These are phyloP conservation scores for Galerucella nymphaeae DNA, from an alignment of 2,888 invertebrate species.

Conservation along the genomic window DNA sequence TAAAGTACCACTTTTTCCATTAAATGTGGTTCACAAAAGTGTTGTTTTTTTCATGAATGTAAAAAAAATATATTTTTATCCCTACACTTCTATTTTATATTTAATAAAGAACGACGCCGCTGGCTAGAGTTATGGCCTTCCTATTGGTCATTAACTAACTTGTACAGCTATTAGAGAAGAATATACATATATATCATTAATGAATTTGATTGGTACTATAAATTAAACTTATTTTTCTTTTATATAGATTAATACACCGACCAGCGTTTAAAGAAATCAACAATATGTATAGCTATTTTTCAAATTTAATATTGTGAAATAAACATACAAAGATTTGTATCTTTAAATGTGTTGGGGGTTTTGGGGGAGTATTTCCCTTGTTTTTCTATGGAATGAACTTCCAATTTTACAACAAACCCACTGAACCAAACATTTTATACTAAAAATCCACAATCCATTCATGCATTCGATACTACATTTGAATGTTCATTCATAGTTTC, in stretches of 20 bases:
- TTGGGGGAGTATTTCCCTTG: no score
- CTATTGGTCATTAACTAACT: conserved; percentile 40
- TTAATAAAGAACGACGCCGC: not conserved
- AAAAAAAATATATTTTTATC: no score
- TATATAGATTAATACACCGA: not conserved
- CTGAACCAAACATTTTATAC: no score
- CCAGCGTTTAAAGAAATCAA: not conserved
- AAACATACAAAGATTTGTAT: no score
- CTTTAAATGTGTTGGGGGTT: no score
- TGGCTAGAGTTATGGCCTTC: conserved; percentile 35
- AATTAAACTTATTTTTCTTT: conserved; percentile 17
- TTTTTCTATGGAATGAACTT: no score
- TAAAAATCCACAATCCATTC: conserved; percentile 2
- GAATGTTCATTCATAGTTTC: conserved; percentile 8
- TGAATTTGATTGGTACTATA: conserved; percentile 22
- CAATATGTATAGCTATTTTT: not conserved
- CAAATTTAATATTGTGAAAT: not conserved
- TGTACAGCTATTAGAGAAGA: conserved; percentile 34
- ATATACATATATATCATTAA: conserved; percentile 34
- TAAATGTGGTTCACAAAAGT: no score
- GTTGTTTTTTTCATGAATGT: no score
- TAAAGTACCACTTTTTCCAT: no score
- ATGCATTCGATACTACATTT: conserved; percentile 12
- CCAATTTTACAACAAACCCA: no score
- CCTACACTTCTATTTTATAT: no score